Evolutionary conservation across 2,797 vertebrate genomes (phyloP), one percentile per base, ranked within the genome.

Genomic region (Pteronotus mesoamericanus): DNA sequence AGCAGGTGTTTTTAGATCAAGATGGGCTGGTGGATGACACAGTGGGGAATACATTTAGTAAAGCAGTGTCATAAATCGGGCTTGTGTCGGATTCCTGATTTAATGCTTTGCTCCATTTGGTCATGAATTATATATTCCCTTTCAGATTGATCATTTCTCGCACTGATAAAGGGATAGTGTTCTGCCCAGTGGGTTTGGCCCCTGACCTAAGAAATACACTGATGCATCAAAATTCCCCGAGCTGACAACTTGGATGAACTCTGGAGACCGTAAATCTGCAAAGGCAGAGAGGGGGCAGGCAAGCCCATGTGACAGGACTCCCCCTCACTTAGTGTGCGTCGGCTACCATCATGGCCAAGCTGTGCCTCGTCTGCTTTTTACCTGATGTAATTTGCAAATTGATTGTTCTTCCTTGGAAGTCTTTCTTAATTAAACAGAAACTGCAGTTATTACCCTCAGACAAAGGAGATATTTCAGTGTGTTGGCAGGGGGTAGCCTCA

Each of bases 91-190:
- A 97, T 97, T 94, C 97, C 97, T 97, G 97, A 98, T 97, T 97
- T 98, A 98, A 98, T 97, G 98, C 98, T 98, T 98, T 98, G 97
- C 98, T 98, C 96, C 95, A 93, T 98, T 98, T 98, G 96, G 97
- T 98, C 97, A 97, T 98, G 98, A 98, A 98, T 98, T 98, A 98
- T 98, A 98, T 98, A 98, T 98, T 98, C 98, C 97, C 91, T 98
- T 97, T 97, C 95, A 98, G 98, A 98, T 98, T 98, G 98, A 98
- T 98, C 97, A 90, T 98, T 98, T 98, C 93, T 98, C 96, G 95
- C 19, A 51, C 96, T 89, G 97, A 98, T 98, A 98, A 95, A 98
- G 96, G 97, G 97, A 97, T 97, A 97, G 86, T 91, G 91, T 97
- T 98, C 96, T 97, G 98, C 96, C 89, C 96, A 98, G 97, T 96